phyloP scores from a whole-genome alignment of 2,888 invertebrate species.

The Hololepta plana region DNA sequence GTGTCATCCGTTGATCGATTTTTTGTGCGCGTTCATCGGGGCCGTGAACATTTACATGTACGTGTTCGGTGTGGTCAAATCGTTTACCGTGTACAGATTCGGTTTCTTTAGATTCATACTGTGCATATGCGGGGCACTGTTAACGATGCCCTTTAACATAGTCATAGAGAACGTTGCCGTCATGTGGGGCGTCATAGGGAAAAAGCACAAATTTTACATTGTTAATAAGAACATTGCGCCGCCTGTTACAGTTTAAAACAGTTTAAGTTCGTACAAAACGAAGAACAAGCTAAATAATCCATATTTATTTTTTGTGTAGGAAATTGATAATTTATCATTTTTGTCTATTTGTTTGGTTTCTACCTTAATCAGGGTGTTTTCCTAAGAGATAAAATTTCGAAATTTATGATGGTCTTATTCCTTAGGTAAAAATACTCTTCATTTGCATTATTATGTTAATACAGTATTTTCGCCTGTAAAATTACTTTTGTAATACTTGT shows the following conservation, averaged over 20 bases:
- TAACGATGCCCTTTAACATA: conserved; percentile 85
- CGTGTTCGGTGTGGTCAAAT: conserved; percentile 92
- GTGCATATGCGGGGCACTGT: conserved; percentile 70
- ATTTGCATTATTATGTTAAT: too few species aligned
- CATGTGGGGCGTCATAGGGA: conserved; percentile 83
- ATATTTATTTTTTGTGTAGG: too few species aligned
- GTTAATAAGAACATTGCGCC: conserved; percentile 80
- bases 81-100: conserved; percentile 77
- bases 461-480: too few species aligned
- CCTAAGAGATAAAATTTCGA: too few species aligned
- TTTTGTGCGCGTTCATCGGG: conserved; percentile 78
- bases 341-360: too few species aligned
- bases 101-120: conserved; percentile 61
- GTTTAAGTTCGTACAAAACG: too few species aligned
- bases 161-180: conserved; percentile 90
- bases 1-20: conserved; percentile 66
- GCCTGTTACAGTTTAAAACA: conserved; percentile 46
- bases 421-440: too few species aligned
- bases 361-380: too few species aligned
- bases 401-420: too few species aligned
- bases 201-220: conserved; percentile 93
- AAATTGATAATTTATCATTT: too few species aligned
- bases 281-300: too few species aligned
- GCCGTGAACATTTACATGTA: conserved; percentile 96
- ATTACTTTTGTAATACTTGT: too few species aligned